Evolutionary conservation across 2,797 vertebrate genomes (phyloP).

Genomic region (Paguma larvata): DNA sequence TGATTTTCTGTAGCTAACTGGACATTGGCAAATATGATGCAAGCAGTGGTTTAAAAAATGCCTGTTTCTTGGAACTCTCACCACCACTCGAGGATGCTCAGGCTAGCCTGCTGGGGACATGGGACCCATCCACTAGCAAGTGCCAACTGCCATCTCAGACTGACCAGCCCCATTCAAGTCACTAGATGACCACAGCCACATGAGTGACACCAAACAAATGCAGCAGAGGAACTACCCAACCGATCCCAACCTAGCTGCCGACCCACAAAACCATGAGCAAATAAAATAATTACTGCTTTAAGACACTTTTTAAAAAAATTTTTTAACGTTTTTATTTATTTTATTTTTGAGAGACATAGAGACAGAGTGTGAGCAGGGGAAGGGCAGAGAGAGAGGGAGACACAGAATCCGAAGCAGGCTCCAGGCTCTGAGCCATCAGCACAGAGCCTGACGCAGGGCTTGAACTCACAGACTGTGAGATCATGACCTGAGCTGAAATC

Average conservation of each 20-base stretch:
- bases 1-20: neutral
- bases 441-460: no score
- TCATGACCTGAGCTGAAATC: no score
- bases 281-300: neutral
- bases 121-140: neutral
- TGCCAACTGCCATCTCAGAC: neutral
- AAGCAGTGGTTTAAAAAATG: neutral
- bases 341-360: no score
- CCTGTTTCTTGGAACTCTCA: neutral
- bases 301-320: neutral
- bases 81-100: neutral
- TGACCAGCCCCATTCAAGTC: neutral
- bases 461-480: no score
- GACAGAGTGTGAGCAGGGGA: no score
- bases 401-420: no score
- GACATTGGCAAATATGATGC: neutral
- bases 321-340: no score
- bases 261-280: slow-evolving; percentile 31
- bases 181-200: neutral
- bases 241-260: neutral
- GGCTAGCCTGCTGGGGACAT: neutral
- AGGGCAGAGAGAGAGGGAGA: no score
- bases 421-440: no score
- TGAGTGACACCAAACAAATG: neutral
- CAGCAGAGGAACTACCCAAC: neutral